Percentiles rank a stretch among this genome's conserved stretches.
Conservation (phyloP, 2,113 vertebrate species). For the Enhydra lutris region DNA sequence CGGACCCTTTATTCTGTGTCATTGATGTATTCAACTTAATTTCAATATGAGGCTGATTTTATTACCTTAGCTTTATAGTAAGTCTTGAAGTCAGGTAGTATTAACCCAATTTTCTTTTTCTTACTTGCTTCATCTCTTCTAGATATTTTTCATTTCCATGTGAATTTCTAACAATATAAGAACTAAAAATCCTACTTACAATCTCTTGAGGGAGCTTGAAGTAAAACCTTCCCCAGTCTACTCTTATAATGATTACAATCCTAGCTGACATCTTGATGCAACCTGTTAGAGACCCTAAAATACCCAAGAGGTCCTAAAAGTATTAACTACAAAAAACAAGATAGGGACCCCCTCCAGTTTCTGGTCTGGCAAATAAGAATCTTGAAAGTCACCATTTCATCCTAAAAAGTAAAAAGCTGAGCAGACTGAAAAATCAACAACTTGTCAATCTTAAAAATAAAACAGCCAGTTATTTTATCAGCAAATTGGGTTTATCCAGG, state of each 20-base stretch:
- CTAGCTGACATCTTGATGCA: neutral
- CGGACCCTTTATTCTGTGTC: neutral
- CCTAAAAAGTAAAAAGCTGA: neutral
- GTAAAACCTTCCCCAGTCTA: neutral
- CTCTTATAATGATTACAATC: neutral
- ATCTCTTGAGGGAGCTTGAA: neutral
- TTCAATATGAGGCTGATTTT: neutral
- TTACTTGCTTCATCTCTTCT: neutral
- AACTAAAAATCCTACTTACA: neutral
- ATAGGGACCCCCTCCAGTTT: neutral
- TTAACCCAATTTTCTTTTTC: neutral
- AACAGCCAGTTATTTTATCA: neutral
- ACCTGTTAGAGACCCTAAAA: neutral
- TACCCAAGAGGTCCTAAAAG: neutral
- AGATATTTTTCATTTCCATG: neutral
- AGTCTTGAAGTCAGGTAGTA: neutral
- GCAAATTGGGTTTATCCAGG: neutral
- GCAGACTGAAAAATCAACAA: neutral
- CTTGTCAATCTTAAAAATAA: neutral
- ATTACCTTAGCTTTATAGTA: neutral
- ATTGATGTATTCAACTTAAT: neutral
- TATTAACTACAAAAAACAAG: neutral
- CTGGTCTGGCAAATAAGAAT: neutral
- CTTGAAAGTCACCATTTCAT: neutral
- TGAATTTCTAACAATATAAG: neutral